Conservation (phyloP, 2,113 vertebrate species). For the Heterotis niloticus region DNA sequence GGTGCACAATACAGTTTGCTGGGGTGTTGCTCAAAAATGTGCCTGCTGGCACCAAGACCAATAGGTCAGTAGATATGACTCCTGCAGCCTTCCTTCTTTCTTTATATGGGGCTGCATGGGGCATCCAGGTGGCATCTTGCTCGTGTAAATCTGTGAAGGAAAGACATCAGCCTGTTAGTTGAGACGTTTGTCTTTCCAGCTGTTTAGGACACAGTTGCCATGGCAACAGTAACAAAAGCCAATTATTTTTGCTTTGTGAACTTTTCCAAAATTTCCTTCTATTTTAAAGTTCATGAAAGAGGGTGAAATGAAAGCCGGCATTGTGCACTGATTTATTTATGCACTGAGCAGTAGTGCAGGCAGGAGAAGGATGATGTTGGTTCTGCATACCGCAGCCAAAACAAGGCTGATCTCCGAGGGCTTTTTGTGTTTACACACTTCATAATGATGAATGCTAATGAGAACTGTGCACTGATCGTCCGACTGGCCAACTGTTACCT, state of each 20-base stretch:
- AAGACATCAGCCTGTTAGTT: background rate
- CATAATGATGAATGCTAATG: background rate
- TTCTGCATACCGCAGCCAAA: background rate
- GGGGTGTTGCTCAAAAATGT: background rate
- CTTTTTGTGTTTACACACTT: background rate
- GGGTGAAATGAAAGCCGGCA: background rate
- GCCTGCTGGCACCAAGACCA: background rate
- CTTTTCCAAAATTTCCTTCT: background rate
- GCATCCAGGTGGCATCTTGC: background rate
- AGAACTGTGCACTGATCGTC: background rate
- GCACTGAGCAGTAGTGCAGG: background rate
- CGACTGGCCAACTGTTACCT: background rate
- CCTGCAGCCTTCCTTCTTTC: background rate
- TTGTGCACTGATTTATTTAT: background rate
- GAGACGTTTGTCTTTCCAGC: background rate
- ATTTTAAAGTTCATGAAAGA: background rate
- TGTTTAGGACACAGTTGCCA: background rate
- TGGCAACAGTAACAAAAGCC: too few species aligned
- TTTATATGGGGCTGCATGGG: background rate
- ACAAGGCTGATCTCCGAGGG: background rate
- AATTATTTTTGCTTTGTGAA: conserved; percentile 1
- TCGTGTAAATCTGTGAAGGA: background rate
- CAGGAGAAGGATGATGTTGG: background rate
- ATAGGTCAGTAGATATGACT: background rate
- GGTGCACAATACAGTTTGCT: too few species aligned